Evolutionary conservation across 2,797 vertebrate species (phyloP), one percentile per base, ranked within the genome.

Genomic region (Lepidocolaptes lacrymiger): DNA sequence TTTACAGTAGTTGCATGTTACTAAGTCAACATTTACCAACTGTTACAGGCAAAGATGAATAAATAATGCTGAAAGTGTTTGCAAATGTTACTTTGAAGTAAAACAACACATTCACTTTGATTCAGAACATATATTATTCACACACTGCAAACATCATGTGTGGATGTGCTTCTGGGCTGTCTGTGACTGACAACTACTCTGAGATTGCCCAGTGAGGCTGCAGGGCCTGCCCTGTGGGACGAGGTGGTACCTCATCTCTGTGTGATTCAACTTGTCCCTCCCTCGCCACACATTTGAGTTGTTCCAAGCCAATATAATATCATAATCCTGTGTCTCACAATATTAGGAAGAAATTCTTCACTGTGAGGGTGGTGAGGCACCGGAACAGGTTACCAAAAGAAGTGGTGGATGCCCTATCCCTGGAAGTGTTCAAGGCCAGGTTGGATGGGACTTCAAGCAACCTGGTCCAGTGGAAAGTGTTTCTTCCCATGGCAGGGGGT

Each of bases 81-180:
- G 84, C 44, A 93, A 82, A 95, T 61, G 37, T 73, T 91, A 56
- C 59, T 94, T 79, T 91, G 74, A 94, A 85, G 74, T 52, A 92
- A 91, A 90, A 63, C 37, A 76, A 41, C 55, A 56, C 32, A 80
- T 73, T 77, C n/a, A 15, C 24, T 94, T 92, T 86, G 67, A 93
- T 88, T 91, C 77, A 59, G 44, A 71, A 68, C 63, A 90, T 94
- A n/a, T 54, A 93, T 96, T 95, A 90, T 94, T 96, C 77, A 86
- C 59, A 84, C 22, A 63, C 16, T 85, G 86, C 67, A 95, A 95
- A 89, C n/a, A 84, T 66, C n/a, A n/a, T n/a, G n/a, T 14, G 14
- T 14, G 10, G n/a, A 22, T 6, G 9, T 36, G 55, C n/a, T 34
- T 4, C n/a, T 2, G 1, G 14, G 22, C 58, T 61, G 36, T 37